These are phyloP conservation scores for Palythoa caribaeorum DNA, from an alignment of 92 coral and sea anemone genomes.

Conservation along the genomic window DNA sequence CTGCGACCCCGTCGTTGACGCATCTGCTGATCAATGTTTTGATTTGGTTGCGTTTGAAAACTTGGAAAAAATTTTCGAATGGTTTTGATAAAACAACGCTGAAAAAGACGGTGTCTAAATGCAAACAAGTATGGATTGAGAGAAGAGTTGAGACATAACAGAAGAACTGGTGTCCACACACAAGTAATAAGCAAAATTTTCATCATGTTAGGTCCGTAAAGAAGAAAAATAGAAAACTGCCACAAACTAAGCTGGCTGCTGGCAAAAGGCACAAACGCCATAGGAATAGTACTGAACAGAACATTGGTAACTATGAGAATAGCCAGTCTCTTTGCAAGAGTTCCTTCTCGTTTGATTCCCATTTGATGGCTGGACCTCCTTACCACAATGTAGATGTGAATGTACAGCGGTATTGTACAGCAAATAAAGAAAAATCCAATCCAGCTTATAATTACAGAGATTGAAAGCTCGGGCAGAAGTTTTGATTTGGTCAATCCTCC, in stretches of 20 bases:
- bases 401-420: background rate
- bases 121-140: conserved; percentile 5
- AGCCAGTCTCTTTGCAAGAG: background rate
- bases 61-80: background rate
- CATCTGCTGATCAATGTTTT: no score
- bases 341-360: conserved; percentile 1
- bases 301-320: background rate
- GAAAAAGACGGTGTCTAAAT: background rate
- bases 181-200: background rate
- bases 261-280: background rate
- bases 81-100: background rate
- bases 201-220: background rate
- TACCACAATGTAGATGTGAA: no score
- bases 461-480: background rate
- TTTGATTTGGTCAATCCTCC: background rate
- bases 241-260: background rate
- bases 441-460: background rate
- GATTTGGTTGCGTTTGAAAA: background rate
- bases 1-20: no score
- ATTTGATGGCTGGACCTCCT: background rate
- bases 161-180: background rate
- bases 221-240: no score
- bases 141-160: background rate
- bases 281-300: background rate
- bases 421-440: background rate